phyloP scores from a whole-genome alignment of 2,113 vertebrate species.

The Podocnemis expansa region DNA sequence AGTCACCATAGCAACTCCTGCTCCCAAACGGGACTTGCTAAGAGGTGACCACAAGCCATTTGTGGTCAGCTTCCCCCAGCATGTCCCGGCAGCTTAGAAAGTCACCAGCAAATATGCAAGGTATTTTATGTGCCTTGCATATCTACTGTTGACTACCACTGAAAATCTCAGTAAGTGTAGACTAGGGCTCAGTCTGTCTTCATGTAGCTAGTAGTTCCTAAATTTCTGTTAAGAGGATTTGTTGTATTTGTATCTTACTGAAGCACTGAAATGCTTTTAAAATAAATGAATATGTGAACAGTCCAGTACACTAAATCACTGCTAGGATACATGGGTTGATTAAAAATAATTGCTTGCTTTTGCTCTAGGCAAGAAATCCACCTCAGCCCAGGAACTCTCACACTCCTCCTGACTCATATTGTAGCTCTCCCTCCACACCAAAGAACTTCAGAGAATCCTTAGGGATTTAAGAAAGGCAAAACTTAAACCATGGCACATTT shows the following conservation, averaged over 20 bases:
- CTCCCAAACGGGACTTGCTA: no score
- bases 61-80: no score
- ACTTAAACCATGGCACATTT: background rate
- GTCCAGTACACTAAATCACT: background rate
- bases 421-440: background rate
- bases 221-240: background rate
- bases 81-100: no score
- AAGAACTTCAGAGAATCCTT: background rate
- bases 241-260: background rate
- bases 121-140: no score
- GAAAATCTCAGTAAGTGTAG: no score
- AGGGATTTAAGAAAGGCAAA: no score
- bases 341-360: slow-evolving; percentile 10
- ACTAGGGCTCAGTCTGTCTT: background rate
- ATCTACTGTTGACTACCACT: no score
- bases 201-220: background rate
- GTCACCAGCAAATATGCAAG: no score
- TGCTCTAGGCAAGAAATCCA: background rate
- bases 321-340: background rate
- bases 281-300: slow-evolving; percentile 12
- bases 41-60: no score
- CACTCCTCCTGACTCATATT: background rate
- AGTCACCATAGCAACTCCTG: no score
- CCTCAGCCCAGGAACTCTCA: background rate
- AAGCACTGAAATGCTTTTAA: background rate